These are phyloP conservation scores for Hippoglossus hippoglossus DNA, from an alignment of 2,797 vertebrate species.

Conservation along the genomic window DNA sequence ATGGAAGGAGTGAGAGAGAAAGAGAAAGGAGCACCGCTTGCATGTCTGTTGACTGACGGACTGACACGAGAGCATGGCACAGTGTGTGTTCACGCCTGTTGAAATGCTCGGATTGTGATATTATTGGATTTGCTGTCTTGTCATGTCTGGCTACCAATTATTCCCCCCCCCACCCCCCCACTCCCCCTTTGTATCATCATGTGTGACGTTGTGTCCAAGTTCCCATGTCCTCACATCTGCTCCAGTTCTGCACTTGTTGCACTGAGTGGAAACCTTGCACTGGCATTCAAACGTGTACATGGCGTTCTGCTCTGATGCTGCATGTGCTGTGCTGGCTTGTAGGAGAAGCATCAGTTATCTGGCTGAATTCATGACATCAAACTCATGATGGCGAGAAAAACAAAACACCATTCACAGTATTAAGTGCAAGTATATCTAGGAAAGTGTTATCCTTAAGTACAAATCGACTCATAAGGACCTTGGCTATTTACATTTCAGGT, in stretches of 20 bases:
- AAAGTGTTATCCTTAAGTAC: neutral
- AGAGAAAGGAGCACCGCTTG: constrained; percentile 79
- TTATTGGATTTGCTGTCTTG: constrained; percentile 60
- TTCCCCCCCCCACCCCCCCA: neutral
- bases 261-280: constrained; percentile 45
- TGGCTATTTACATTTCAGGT: neutral
- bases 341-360: constrained; percentile 19
- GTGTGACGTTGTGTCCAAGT: constrained; percentile 29
- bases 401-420: neutral
- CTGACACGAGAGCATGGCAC: constrained; percentile 75
- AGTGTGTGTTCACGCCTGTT: constrained; percentile 62
- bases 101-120: constrained; percentile 58
- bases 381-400: constrained; percentile 29
- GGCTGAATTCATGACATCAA: constrained; percentile 29
- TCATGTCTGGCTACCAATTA: constrained; percentile 45
- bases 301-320: constrained; percentile 21
- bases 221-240: constrained; percentile 58
- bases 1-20: constrained; percentile 84
- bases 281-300: constrained; percentile 32
- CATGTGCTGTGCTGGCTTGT: constrained; percentile 31
- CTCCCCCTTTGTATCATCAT: constrained; percentile 12
- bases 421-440: neutral
- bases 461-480: neutral
- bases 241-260: constrained; percentile 59
- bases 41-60: constrained; percentile 76